Evolutionary conservation across 2,888 invertebrate species (phyloP), one percentile per base, ranked within the genome.

Genomic region (Orthonychiurus folsomi): DNA sequence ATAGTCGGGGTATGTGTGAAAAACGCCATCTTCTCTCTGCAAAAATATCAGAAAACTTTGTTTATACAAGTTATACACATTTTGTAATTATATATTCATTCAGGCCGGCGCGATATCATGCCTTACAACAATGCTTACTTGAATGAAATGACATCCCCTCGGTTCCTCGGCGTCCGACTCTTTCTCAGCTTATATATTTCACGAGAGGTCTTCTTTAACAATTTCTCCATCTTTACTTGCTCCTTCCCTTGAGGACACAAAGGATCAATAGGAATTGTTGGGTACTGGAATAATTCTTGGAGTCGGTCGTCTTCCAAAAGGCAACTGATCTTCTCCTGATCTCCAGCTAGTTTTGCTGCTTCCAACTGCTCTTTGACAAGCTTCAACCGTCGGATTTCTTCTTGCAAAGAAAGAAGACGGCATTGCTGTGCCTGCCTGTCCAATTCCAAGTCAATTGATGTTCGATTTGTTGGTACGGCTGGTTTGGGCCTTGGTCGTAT

Each of bases 1-100:
- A 63, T 57, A 37, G 56, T 60, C 27, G 68, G 69, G 60, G 64
- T 64, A 50, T 70, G 85, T 1, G 93, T 93, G 78, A 95, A 94
- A 80, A 94, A 95, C 52, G 93, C 92, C 87, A 95, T 93, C 80
- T 94, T 94, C 80, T 94, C 93, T 80, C 94, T 94, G 80, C 28
- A 81, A 81, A 76, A 72, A 73, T 73, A 67, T 72, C n/a, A n/a
- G n/a, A 69, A 66, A 50, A 53, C 48, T 18, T 55, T 24, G 50
- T 2, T 57, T n/a, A 60, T 48, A 28, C 15, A 53, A 26, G 24
- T 55, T 5, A 3, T 2, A 15, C n/a, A 5, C 24, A 21, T 21
- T 3, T 26, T n/a, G 21, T 60, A 9, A 18, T 26, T 1, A 59
- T 3, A 2, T 48, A 62, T 25, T 5, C 12, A 1, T n/a, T 9